Conservation (phyloP, 2,113 vertebrate genomes). For the Scomber japonicus region DNA sequence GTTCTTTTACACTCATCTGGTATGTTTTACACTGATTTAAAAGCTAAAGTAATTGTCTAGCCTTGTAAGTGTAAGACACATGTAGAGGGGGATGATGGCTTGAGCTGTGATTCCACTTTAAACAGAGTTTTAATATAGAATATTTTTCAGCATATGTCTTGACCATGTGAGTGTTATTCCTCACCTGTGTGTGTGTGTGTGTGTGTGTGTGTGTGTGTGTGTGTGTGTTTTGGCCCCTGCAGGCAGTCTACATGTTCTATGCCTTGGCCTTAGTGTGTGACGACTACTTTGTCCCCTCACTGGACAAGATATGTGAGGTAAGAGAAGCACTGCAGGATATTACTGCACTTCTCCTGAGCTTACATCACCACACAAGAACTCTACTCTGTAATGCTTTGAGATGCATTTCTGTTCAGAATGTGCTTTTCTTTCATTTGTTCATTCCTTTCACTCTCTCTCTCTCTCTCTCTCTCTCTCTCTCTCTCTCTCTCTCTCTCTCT, state of each 20-base stretch:
- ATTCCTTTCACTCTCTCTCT: neutral
- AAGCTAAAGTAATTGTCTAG: no score
- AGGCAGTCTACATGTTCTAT: slow-evolving; percentile 99
- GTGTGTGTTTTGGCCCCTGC: slow-evolving; percentile 60
- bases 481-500: neutral
- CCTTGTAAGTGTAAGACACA: no score
- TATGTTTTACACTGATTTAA: no score
- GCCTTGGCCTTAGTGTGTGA: slow-evolving; percentile 96
- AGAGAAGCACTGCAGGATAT: slow-evolving; percentile 43
- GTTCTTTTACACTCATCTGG: no score
- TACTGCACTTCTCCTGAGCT: neutral
- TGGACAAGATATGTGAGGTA: slow-evolving; percentile 98
- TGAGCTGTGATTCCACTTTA: no score
- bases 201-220: slow-evolving; percentile 41
- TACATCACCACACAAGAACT: neutral
- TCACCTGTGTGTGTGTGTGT: neutral
- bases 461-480: neutral
- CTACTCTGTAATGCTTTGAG: neutral
- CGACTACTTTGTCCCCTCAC: slow-evolving; percentile 97
- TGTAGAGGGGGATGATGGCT: no score
- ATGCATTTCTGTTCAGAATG: neutral
- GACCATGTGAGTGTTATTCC: neutral
- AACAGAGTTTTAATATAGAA: neutral
- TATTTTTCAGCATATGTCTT: neutral
- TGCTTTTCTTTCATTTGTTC: neutral